These are phyloP conservation scores for Cheilosia impressa DNA, from an alignment of 2,888 invertebrate genomes.

Conservation along the genomic window DNA sequence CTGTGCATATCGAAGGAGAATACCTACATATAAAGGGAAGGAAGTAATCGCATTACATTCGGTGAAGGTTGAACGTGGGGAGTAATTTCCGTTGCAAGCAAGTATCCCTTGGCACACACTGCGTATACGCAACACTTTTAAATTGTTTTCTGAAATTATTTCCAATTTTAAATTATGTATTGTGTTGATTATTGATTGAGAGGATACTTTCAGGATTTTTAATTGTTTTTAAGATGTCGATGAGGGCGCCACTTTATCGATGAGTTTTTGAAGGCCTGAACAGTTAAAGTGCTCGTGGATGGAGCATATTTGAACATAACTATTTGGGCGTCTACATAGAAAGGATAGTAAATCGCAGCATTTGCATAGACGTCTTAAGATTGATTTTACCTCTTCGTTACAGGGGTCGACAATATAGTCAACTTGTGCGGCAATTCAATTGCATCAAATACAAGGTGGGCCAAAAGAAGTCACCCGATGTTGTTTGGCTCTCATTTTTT, in stretches of 20 bases:
- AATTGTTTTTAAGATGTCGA: background rate
- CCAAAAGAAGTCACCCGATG: too few relatives aligned
- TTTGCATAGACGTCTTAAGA: too few relatives aligned
- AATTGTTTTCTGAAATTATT: conserved; percentile 11
- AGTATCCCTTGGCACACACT: conserved; percentile 11
- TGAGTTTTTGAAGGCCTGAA: background rate
- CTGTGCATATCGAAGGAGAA: conserved; percentile 3
- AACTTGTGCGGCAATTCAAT: too few relatives aligned
- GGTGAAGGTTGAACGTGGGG: conserved; percentile 11
- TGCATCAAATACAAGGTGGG: too few relatives aligned
- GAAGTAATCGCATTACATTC: conserved; percentile 5
- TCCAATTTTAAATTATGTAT: background rate
- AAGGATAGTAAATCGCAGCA: too few relatives aligned
- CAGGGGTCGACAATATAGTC: too few relatives aligned
- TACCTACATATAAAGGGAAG: background rate
- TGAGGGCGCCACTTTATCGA: background rate
- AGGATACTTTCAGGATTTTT: too few relatives aligned
- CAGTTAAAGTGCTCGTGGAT: too few relatives aligned
- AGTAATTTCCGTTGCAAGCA: background rate
- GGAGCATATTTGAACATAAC: too few relatives aligned
- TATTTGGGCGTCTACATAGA: too few relatives aligned
- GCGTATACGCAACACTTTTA: conserved; percentile 31
- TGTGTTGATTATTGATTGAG: background rate
- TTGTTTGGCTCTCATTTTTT: too few relatives aligned
- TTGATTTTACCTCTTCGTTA: too few relatives aligned